Conservation (phyloP, 2,797 vertebrate genomes). For the Enteromius thamalakanensis region DNA sequence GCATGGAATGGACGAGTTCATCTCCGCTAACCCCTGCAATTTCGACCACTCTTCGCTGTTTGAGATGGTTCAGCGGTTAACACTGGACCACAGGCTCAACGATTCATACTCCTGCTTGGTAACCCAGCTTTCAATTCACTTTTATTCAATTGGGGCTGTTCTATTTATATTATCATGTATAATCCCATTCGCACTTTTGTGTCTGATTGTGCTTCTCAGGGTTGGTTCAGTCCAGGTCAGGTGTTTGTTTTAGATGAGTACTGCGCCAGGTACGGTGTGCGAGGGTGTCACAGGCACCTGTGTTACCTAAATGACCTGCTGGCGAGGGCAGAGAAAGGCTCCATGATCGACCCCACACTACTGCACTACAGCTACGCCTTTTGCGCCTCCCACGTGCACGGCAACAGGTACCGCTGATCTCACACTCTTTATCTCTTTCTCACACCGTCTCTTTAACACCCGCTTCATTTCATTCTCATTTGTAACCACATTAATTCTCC, state of each 20-base stretch:
- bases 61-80: slow-evolving; percentile 96
- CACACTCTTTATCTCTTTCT: slow-evolving; percentile 53
- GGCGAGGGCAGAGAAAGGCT: slow-evolving; percentile 94
- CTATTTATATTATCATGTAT: background rate
- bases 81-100: slow-evolving; percentile 98
- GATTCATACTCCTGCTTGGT: slow-evolving; percentile 99
- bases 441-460: slow-evolving; percentile 31
- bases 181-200: background rate
- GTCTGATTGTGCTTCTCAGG: slow-evolving; percentile 72
- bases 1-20: slow-evolving; percentile 99
- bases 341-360: slow-evolving; percentile 99
- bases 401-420: slow-evolving; percentile 85
- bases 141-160: background rate
- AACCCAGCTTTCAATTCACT: slow-evolving; percentile 41
- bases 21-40: slow-evolving; percentile 98
- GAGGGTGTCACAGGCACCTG: slow-evolving; percentile 96
- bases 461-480: slow-evolving; percentile 44
- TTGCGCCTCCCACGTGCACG: slow-evolving; percentile 97
- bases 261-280: slow-evolving; percentile 94
- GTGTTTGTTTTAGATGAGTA: slow-evolving; percentile 99
- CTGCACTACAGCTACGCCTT: slow-evolving; percentile 99
- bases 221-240: slow-evolving; percentile 99
- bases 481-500: slow-evolving; percentile 15
- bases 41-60: slow-evolving; percentile 97
- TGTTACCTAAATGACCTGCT: slow-evolving; percentile 97